A percentile compares a stretch with the other conserved stretches of the same genome.
Conservation (phyloP, 2,888 invertebrate genomes). For the Cistogaster globosa region DNA sequence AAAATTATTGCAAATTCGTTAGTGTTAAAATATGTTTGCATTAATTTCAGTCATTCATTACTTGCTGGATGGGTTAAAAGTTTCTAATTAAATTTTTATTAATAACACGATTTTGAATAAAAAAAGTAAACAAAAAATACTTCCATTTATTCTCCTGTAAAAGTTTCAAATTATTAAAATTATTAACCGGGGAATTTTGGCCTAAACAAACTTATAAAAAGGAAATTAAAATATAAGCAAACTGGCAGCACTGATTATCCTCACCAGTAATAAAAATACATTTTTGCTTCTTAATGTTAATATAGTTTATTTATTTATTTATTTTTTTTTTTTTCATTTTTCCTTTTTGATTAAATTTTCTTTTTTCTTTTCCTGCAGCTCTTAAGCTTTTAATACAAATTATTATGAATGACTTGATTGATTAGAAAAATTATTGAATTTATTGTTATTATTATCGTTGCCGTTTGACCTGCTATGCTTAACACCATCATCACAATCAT, state of each 20-base stretch:
- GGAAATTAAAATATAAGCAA: not conserved
- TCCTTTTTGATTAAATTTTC: not conserved
- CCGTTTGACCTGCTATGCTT: constrained; percentile 5
- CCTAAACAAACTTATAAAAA: not conserved
- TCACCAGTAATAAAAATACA: no score
- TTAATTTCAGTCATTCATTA: no score
- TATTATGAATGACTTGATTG: constrained; percentile 67
- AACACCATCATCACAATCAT: constrained; percentile 15
- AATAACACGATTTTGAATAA: no score
- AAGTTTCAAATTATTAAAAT: no score
- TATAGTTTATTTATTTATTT: constrained; percentile 2
- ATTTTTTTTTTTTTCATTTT: not conserved
- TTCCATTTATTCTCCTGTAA: no score
- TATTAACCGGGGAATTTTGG: not conserved
- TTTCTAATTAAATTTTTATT: no score
- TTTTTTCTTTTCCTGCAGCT: not conserved
- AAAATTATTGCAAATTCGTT: no score
- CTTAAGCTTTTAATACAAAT: constrained; percentile 30
- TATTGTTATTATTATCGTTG: constrained; percentile 14
- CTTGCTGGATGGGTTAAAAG: no score
- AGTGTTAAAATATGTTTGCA: no score
- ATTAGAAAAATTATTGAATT: constrained; percentile 72
- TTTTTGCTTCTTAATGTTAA: no score
- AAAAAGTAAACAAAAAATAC: no score
- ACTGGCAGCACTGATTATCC: not conserved